Evolutionary conservation across 2,113 vertebrate genomes (phyloP).

Genomic region (Felis chaus): DNA sequence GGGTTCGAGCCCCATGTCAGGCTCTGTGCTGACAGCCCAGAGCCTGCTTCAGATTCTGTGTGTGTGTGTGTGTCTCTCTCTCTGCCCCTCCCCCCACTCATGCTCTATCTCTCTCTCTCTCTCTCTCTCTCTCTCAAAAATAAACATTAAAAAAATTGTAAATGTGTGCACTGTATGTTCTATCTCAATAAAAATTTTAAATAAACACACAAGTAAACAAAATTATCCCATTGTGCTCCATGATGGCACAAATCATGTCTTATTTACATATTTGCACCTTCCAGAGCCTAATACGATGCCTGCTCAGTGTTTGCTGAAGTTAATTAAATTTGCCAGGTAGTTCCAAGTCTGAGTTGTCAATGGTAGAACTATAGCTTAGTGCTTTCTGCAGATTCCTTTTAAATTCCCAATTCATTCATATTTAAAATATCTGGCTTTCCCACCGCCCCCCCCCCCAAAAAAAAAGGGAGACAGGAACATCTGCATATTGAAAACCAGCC

Average conservation of each 20-base stretch:
- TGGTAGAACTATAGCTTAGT: not conserved
- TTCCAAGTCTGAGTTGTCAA: not conserved
- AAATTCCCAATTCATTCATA: conserved; percentile 47
- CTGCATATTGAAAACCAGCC: conserved; percentile 67
- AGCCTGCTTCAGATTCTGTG: too few species aligned
- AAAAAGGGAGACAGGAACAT: not conserved
- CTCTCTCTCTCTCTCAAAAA: too few species aligned
- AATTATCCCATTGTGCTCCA: not conserved
- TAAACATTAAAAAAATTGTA: too few species aligned
- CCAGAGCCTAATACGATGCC: not conserved
- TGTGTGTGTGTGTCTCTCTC: too few species aligned
- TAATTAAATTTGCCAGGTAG: conserved; percentile 19
- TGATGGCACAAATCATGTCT: not conserved
- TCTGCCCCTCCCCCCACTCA: too few species aligned
- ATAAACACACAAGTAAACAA: conserved; percentile 12
- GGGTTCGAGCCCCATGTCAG: too few species aligned
- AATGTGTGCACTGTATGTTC: not conserved
- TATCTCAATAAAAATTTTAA: conserved; percentile 9
- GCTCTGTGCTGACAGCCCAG: too few species aligned
- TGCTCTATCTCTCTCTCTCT: too few species aligned
- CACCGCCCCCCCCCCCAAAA: fast-evolving
- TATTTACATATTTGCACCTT: conserved; percentile 7
- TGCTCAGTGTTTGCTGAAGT: not conserved
- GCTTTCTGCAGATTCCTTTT: not conserved
- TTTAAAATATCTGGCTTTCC: conserved; percentile 48